Base-by-base conservation (phyloP, 2,888 invertebrate genomes). In the Rhabditophanes sp. region DNA sequence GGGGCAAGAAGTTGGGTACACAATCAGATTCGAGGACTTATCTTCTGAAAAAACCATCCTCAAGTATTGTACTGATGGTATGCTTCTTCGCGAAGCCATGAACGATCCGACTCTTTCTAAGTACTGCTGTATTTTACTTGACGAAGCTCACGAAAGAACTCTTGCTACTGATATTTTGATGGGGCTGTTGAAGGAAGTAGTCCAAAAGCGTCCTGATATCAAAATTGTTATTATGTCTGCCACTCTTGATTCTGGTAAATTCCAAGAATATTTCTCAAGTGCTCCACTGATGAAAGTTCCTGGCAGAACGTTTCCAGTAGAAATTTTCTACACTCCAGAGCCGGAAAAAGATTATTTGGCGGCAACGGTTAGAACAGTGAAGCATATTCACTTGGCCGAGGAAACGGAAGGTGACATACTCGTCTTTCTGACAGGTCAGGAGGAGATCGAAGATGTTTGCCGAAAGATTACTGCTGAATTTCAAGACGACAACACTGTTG, bases 11-110 rank as follows among this genome's bases (percentile, higher is more conserved):
- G 85, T 87, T 15, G 87, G 87, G 39, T 87, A 87, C 66, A 82
- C 85, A 65, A 96, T 96, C 65, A 81, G 96, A 74, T 96, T 96
- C 65, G 96, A 96, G 68, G 93, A 96, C 70, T 93, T 93, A 65
- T 87, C 90, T 2, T 84, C 85, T 1, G 76, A 81, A 0, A 82
- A 80, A 64, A 96, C 93, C 0, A 74, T 88, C 18, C 73, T 96
- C 1, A 96, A 96, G 76, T 93, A 96, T 67, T 85, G 93, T 85
- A 96, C 96, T 9, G 93, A 96, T 60, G 96, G 96, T 82, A 96
- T 99, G 96, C 75, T 99, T 67, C 72, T 99, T 20, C 73, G 96
- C 42, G 96, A 99, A 72, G 93, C 87, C 0, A 96, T 99, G 96
- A 88, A 87, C 0, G 90, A 93, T 67, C 93, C 96, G 0, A 81